phyloP scores from a whole-genome alignment of 53 echinoderm and acorn worm genomes.

The Mesocentrotus franciscanus region DNA sequence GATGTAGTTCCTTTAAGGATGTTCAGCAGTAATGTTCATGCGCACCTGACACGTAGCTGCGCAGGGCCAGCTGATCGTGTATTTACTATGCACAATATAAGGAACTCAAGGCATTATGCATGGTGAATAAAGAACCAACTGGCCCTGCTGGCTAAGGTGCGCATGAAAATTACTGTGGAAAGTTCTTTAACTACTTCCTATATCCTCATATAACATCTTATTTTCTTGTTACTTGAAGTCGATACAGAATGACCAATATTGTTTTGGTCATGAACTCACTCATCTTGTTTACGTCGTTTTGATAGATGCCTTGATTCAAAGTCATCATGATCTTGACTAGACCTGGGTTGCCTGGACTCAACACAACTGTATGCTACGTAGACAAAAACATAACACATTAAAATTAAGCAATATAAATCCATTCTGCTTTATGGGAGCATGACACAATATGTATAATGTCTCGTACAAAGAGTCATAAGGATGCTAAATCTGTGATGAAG shows the following conservation, averaged over 20 bases:
- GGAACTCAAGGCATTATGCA: too few species aligned
- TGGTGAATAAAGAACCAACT: too few species aligned
- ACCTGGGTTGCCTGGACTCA: neutral
- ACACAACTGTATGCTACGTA: slow-evolving; percentile 34
- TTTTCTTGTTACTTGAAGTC: neutral
- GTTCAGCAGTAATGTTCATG: too few species aligned
- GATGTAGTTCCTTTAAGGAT: too few species aligned
- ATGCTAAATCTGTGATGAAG: too few species aligned
- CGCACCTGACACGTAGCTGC: too few species aligned
- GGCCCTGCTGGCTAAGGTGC: too few species aligned
- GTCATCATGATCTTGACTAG: slow-evolving; percentile 57
- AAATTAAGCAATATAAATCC: neutral
- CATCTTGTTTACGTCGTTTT: slow-evolving; percentile 71
- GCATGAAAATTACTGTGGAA: too few species aligned
- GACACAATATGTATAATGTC: neutral
- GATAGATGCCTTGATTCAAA: slow-evolving; percentile 75
- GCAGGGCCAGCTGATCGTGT: too few species aligned
- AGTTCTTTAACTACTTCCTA: too few species aligned
- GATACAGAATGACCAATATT: neutral
- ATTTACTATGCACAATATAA: too few species aligned
- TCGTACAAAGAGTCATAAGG: too few species aligned
- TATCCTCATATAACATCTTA: neutral
- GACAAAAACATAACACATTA: neutral
- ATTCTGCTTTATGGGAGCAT: neutral
- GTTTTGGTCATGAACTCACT: slow-evolving; percentile 45